phyloP scores from a whole-genome alignment of 92 coral and sea anemone genomes.

The Ricordea florida region DNA sequence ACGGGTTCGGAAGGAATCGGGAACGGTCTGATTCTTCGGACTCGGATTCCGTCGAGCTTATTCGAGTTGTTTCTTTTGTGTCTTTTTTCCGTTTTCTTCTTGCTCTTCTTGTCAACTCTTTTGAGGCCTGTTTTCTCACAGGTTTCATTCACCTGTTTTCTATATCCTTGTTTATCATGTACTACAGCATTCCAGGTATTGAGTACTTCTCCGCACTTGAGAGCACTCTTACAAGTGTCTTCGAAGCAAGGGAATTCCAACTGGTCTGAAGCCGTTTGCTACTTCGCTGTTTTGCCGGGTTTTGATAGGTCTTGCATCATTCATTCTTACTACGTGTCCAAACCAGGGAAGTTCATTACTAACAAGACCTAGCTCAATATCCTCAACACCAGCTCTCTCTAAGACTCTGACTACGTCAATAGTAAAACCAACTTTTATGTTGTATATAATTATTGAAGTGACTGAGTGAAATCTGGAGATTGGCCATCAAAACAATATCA shows the following conservation, averaged over 20 bases:
- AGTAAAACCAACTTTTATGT: too few species aligned
- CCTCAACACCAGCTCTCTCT: neutral
- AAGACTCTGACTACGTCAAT: too few species aligned
- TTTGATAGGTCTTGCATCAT: neutral
- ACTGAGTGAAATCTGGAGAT: too few species aligned
- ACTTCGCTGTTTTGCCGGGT: neutral
- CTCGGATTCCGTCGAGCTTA: too few species aligned
- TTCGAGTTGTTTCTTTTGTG: too few species aligned
- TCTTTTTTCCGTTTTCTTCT: neutral
- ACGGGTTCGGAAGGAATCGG: too few species aligned
- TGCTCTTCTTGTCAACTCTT: neutral
- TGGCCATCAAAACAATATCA: too few species aligned
- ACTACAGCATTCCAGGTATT: neutral
- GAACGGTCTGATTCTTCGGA: too few species aligned
- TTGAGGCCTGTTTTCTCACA: neutral
- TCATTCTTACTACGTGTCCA: neutral
- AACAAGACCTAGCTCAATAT: neutral
- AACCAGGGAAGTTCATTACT: neutral
- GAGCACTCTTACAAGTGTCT: slow-evolving; percentile 3
- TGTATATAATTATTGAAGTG: too few species aligned
- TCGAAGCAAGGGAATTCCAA: neutral
- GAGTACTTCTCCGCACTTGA: neutral
- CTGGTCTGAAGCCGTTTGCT: neutral
- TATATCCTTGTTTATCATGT: neutral
- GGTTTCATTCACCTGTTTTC: neutral